Evolutionary conservation across 2,888 invertebrate genomes (phyloP).

Genomic region (Lymantria dispar): DNA sequence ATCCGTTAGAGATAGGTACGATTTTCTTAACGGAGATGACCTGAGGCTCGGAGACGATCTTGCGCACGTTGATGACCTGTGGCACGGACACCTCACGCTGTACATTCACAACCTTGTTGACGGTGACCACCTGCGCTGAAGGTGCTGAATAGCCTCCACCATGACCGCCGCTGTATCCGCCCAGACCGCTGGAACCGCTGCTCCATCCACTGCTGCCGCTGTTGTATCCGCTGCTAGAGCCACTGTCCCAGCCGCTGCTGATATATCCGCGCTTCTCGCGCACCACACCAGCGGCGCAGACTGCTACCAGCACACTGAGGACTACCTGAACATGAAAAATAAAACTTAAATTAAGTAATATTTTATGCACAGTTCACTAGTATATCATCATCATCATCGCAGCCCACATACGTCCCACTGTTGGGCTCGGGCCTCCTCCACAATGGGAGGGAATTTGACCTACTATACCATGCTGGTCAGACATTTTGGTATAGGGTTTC

Average conservation of each 20-base stretch:
- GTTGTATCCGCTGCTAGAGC: not conserved
- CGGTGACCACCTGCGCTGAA: slow-evolving; percentile 23
- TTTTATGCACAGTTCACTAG: too few species aligned
- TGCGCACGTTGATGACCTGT: slow-evolving; percentile 47
- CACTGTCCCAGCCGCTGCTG: not conserved
- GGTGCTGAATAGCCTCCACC: not conserved
- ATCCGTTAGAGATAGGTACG: slow-evolving; percentile 38
- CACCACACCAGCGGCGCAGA: slow-evolving; percentile 2
- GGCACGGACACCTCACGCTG: slow-evolving; percentile 48
- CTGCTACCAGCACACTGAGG: slow-evolving; percentile 7
- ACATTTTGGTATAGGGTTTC: too few species aligned
- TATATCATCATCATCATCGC: too few species aligned
- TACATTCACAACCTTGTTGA: slow-evolving; percentile 50
- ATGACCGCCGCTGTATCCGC: not conserved
- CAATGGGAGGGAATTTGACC: too few species aligned
- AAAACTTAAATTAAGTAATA: too few species aligned
- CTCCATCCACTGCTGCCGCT: not conserved
- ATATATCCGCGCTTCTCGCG: slow-evolving; percentile 12
- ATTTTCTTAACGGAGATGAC: slow-evolving; percentile 57
- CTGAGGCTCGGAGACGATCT: slow-evolving; percentile 51
- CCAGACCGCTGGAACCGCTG: not conserved
- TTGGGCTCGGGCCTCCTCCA: too few species aligned
- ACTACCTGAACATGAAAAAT: slow-evolving; percentile 1
- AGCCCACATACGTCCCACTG: too few species aligned
- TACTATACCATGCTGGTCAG: too few species aligned